phyloP scores from a whole-genome alignment of 2,113 vertebrate species.

The Nothoprocta pentlandii region DNA sequence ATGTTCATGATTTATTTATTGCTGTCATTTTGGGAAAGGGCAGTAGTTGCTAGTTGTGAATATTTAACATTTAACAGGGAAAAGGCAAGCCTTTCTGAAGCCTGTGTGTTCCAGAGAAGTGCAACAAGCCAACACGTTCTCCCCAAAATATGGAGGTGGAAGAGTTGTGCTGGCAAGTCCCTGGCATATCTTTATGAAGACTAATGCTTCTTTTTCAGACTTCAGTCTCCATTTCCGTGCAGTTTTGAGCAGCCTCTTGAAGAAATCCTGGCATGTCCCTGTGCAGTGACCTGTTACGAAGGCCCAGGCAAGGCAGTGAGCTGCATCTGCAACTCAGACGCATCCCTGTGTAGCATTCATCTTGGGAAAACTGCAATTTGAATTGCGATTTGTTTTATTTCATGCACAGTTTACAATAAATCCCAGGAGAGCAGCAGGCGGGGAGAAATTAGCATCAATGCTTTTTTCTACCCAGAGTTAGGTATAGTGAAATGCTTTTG shows the following conservation, averaged over 20 bases:
- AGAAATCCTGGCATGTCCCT: not conserved
- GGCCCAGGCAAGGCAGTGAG: not conserved
- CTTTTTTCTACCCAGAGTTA: not conserved
- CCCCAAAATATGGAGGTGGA: not conserved
- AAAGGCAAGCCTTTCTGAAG: not conserved
- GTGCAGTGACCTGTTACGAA: rapidly evolving
- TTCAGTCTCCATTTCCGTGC: not conserved
- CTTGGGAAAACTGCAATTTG: not conserved
- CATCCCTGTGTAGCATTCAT: not conserved
- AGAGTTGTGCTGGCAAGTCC: not conserved
- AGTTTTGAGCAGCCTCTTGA: not conserved
- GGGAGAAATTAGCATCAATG: not conserved
- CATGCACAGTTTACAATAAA: not conserved
- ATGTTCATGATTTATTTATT: slow-evolving; percentile 54
- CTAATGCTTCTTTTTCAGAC: not conserved
- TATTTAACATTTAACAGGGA: not conserved
- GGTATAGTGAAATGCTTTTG: not conserved
- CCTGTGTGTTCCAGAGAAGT: not conserved
- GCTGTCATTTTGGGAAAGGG: slow-evolving; percentile 49
- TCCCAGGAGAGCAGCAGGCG: not conserved
- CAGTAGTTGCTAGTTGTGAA: slow-evolving; percentile 36
- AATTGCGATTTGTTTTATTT: not conserved
- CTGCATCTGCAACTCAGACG: not conserved
- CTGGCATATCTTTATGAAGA: not conserved
- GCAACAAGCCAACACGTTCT: not conserved